These are phyloP conservation scores for Drosophila diplacantha DNA, from an alignment of 2,888 invertebrate genomes.

Conservation along the genomic window DNA sequence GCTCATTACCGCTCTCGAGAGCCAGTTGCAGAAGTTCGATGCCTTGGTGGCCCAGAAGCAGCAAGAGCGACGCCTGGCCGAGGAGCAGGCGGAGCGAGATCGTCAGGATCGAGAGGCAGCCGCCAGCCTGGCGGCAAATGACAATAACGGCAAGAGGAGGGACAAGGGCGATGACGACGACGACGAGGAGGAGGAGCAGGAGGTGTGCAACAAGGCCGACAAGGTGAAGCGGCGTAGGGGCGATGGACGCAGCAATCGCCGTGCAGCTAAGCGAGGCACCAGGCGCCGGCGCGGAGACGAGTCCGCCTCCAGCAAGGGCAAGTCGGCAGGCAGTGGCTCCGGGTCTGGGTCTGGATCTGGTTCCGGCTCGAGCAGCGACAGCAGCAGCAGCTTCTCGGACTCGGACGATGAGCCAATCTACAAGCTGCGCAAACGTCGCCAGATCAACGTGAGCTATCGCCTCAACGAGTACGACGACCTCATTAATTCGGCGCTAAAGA, in stretches of 20 bases:
- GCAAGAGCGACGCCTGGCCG: constrained; percentile 63
- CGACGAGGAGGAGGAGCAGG: constrained; percentile 54
- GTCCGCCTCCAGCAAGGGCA: constrained; percentile 58
- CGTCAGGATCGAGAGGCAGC: constrained; percentile 67
- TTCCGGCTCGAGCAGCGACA: constrained; percentile 51
- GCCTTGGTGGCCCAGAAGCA: constrained; percentile 81
- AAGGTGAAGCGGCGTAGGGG: constrained; percentile 74
- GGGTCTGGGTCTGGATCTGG: constrained; percentile 48
- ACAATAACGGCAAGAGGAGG: constrained; percentile 21
- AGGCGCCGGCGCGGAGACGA: constrained; percentile 61
- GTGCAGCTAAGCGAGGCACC: constrained; percentile 63
- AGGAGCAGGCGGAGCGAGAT: constrained; percentile 51
- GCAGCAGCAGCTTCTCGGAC: constrained; percentile 64
- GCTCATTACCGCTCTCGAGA: constrained; percentile 84
- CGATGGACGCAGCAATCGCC: constrained; percentile 66
- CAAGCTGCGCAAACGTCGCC: constrained; percentile 88
- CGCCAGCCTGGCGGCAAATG: constrained; percentile 56
- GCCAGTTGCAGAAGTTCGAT: constrained; percentile 87
- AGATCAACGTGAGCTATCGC: constrained; percentile 89
- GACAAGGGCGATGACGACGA: constrained; percentile 30
- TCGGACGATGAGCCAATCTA: constrained; percentile 87
- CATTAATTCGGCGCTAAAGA: constrained; percentile 93
- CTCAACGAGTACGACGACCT: constrained; percentile 97
- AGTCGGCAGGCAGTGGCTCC: constrained; percentile 49
- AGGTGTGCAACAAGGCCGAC: constrained; percentile 52